Evolutionary conservation across 1,140 invertebrate species (phyloP).

Genomic region (Pachyrhynchus sulphureomaculatus): DNA sequence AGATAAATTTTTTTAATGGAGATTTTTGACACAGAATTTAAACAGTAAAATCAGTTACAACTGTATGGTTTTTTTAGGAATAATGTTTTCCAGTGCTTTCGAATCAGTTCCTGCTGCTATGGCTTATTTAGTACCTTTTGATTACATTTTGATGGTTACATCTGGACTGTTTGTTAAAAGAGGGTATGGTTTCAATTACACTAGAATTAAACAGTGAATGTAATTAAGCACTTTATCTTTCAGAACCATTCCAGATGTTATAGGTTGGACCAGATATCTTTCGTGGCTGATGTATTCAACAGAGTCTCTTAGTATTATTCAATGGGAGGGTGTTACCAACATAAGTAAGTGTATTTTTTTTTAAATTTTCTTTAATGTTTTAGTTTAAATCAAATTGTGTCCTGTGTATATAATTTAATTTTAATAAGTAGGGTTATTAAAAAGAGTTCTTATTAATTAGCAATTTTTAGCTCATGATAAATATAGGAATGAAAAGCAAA

Average conservation of each 20-base stretch:
- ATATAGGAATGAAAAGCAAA: no score
- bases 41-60: no score
- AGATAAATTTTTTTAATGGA: no score
- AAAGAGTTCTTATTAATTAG: no score
- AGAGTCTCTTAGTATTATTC: constrained; percentile 80
- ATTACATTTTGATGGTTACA: constrained; percentile 84
- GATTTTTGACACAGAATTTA: no score
- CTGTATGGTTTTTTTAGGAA: constrained; percentile 62
- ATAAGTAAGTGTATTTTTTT: constrained; percentile 64
- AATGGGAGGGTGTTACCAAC: constrained; percentile 74
- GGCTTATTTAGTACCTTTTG: constrained; percentile 82
- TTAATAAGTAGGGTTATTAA: no score
- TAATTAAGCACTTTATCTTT: constrained; percentile 40
- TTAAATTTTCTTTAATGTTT: background rate
- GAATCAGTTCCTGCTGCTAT: constrained; percentile 77
- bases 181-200: no score
- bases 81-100: constrained; percentile 82
- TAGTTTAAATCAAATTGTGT: background rate
- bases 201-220: no score
- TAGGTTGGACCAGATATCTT: constrained; percentile 83
- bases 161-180: constrained; percentile 83
- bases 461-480: no score
- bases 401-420: no score
- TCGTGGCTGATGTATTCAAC: constrained; percentile 93
- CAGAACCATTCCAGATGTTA: constrained; percentile 75